Percentiles rank a stretch among this genome's conserved stretches.
Conservation (phyloP, 2,113 vertebrate species). For the Vombatus ursinus region DNA sequence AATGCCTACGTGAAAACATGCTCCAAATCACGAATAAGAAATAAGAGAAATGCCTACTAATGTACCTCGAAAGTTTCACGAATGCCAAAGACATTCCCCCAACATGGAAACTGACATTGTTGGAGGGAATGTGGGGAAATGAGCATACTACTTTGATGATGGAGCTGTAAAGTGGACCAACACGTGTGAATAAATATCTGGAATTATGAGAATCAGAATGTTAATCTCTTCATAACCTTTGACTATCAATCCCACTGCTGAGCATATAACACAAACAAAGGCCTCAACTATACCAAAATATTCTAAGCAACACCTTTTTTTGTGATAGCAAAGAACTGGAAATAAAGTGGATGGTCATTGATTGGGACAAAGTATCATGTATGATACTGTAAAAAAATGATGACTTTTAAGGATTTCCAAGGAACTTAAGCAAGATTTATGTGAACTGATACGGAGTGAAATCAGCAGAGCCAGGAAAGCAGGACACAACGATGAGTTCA, state of each 20-base stretch:
- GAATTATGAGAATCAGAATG: not conserved
- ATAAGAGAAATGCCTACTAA: not conserved
- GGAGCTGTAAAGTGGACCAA: not conserved
- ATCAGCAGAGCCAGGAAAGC: not conserved
- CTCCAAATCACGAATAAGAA: not conserved
- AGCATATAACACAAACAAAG: not conserved
- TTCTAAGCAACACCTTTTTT: not conserved
- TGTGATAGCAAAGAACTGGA: not conserved
- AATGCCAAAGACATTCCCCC: not conserved
- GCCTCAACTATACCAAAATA: not conserved
- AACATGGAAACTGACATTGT: constrained; percentile 31
- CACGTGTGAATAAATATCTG: not conserved
- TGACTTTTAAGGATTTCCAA: not conserved
- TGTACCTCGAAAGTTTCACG: not conserved
- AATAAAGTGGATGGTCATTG: not conserved
- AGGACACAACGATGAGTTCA: not conserved
- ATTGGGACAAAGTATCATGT: not conserved
- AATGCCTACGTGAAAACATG: constrained; percentile 20
- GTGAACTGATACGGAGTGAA: not conserved
- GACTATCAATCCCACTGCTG: not conserved
- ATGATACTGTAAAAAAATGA: not conserved
- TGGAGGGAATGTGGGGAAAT: constrained; percentile 25
- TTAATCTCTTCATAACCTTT: not conserved
- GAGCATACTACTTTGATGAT: constrained; percentile 9
- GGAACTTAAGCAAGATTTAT: not conserved